Base-by-base conservation (phyloP, 2,888 invertebrate genomes). In the Euclidia mi region DNA sequence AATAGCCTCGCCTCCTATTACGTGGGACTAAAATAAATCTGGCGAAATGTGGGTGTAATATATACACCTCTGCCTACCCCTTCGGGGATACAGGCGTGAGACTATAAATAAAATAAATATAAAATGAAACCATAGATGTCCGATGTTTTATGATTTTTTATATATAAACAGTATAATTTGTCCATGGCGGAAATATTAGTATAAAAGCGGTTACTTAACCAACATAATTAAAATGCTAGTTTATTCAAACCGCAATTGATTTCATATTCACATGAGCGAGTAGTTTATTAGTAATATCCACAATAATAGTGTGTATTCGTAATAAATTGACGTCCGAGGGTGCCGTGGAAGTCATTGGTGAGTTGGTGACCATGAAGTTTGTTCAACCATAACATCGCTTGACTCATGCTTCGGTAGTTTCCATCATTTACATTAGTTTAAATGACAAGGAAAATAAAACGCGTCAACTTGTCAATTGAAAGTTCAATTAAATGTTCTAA, bases 331-430 rank as follows among this genome's bases (percentile, higher is more conserved):
- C 69, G 76, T 60, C 18, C 6, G 58, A 56, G 59, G 58, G 65
- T 71, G 42, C 51, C 63, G 49, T 57, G 42, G 53, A 48, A 70
- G 51, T 65, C 47, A 52, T 47, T 12, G n/a, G 50, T 58, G 69
- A 53, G 50, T 47, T 12, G n/a, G 50, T 58, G 69, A 53, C 71
- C 76, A 53, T 76, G 76, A 58, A 17, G 64, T 52, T 55, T 71
- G 43, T 72, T 68, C 76, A 72, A 72, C 71, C 73, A 72, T 64
- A 72, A 76, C 73, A 72, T 65, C 50, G 51, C 42, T 62, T 72
- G 71, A 72, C 73, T 72, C 71, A 72, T 49, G 60, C 40, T 15
- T 28, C 44, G 58, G 63, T 41, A 44, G 56, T 52, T 72, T 59
- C 58, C 58, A 59, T 31, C 43, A 52, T 49, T 62, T 38, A 61